These are phyloP conservation scores for Phalangium opilio DNA, from an alignment of 2,888 invertebrate genomes.

Conservation along the genomic window DNA sequence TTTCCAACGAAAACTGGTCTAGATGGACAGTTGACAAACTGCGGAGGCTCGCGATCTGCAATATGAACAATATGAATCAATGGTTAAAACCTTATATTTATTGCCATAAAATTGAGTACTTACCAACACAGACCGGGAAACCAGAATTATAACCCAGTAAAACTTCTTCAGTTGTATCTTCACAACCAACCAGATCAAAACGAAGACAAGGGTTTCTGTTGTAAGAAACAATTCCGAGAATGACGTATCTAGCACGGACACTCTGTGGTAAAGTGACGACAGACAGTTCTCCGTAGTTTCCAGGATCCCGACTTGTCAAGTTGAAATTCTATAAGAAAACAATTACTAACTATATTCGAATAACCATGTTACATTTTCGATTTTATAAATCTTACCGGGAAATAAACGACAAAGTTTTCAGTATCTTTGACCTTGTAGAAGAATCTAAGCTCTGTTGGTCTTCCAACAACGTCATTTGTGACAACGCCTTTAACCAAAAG, in stretches of 20 bases:
- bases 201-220: conserved; percentile 93
- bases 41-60: conserved; percentile 82
- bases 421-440: conserved; percentile 89
- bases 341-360: conserved; percentile 2
- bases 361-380: neutral
- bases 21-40: conserved; percentile 90
- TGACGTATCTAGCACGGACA: conserved; percentile 82
- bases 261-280: conserved; percentile 90
- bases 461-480: conserved; percentile 83
- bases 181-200: conserved; percentile 91
- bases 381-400: conserved; percentile 44
- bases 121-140: conserved; percentile 77
- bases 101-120: neutral
- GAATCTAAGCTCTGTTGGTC: conserved; percentile 89
- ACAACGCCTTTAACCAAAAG: conserved; percentile 87
- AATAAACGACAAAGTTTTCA: conserved; percentile 91
- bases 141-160: conserved; percentile 83
- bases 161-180: conserved; percentile 57
- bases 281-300: conserved; percentile 87
- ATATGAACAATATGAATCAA: conserved; percentile 16
- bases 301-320: conserved; percentile 84
- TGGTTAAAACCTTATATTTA: neutral
- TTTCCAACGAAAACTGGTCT: conserved; percentile 78
- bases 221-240: conserved; percentile 86
- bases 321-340: conserved; percentile 52